These are phyloP conservation scores for Megathymus violae DNA, from an alignment of 1,140 invertebrate species.

Conservation along the genomic window DNA sequence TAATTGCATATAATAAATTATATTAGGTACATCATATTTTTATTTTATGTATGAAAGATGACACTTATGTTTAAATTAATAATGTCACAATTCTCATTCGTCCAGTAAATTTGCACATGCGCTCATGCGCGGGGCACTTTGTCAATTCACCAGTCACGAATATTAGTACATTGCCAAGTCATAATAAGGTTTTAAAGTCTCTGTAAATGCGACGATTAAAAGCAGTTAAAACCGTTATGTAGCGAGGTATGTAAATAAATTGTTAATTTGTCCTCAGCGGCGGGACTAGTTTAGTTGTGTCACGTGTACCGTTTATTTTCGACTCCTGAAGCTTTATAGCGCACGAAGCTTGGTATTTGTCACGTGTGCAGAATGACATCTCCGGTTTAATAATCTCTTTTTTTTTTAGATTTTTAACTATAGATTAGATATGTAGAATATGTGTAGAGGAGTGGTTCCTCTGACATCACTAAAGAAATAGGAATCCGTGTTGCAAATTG, in stretches of 20 bases:
- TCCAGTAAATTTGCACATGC: constrained; percentile 1
- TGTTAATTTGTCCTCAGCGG: constrained; percentile 14
- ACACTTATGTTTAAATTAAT: not conserved
- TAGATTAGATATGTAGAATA: too few species aligned
- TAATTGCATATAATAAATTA: too few species aligned
- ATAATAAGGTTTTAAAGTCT: constrained; percentile 28
- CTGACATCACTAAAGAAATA: not conserved
- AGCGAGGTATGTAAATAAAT: constrained; percentile 13
- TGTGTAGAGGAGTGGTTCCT: too few species aligned
- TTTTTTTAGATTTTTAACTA: not conserved
- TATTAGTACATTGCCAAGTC: constrained; percentile 32
- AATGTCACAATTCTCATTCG: constrained; percentile 15
- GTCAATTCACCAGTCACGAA: constrained; percentile 15
- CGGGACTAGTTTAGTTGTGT: constrained; percentile 37
- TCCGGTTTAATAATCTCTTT: not conserved
- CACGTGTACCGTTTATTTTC: constrained; percentile 62
- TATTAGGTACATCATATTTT: too few species aligned
- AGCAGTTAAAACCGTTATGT: constrained; percentile 2
- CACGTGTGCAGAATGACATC: not conserved
- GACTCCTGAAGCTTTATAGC: constrained; percentile 44
- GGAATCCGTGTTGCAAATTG: not conserved
- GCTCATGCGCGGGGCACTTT: constrained; percentile 11
- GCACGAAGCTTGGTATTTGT: constrained; percentile 12
- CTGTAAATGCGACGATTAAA: constrained; percentile 4
- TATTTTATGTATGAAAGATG: too few species aligned